Base-by-base conservation (phyloP, 2,888 invertebrate genomes). In the Trichopoda pennipes region DNA sequence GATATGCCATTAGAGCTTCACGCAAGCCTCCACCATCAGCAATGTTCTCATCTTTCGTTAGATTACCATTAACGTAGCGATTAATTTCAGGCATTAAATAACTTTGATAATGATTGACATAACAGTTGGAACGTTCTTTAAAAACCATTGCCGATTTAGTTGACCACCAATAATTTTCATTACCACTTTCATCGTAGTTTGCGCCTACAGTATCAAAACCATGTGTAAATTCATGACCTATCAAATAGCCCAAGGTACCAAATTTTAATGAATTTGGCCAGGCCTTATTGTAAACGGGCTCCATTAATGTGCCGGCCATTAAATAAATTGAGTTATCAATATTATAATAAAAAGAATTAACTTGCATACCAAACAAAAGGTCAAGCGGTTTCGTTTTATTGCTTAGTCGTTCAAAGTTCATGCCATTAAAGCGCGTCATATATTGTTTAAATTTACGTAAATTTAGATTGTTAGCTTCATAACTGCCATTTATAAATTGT, bases 191-290 rank as follows among this genome's bases (percentile, higher is more conserved):
- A 32, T 90, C 89, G 47, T 35, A 89, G 2, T 35, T 23, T 4
- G 88, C 84, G 0, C 90, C 90, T 0, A 83, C 73, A 3, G 86
- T 85, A 72, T 90, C 90, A 32, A 90, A 89, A 0, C 88, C 90
- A 49, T 90, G 90, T 0, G 90, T 90, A 23, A 90, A 81, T 80
- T 90, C 90, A 47, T 90, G 90, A 1, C 90, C 90, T 32, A 90
- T 85, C 58, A 90, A 66, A 32, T 87, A 90, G 0, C 90, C 90
- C 3, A 90, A 81, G 2, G 88, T 88, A 12, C 90, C 90, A 28
- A 86, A 90, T 77, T 89, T 90, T 1, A 90, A 70, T 0, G 89
- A 86, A 23, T 88, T 86, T 0, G 90, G 90, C 87, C 90, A 88
- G 1, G 84, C 68, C 3, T 86, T 86, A 63, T 90, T 87, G 61